Conservation (phyloP, 1,140 invertebrate genomes). For the Platyscapa corneri region DNA sequence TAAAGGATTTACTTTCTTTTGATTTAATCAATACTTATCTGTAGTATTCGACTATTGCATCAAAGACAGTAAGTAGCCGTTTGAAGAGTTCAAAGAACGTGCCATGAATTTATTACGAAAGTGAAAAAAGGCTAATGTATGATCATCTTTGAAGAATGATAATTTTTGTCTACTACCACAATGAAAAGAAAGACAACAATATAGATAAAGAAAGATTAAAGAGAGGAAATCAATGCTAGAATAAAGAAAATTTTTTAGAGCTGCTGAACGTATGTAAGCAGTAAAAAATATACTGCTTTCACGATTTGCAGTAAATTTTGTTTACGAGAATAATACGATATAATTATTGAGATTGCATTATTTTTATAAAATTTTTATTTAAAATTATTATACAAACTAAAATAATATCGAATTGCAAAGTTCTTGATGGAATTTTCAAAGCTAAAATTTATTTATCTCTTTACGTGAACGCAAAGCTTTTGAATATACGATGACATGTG, state of each 20-base stretch:
- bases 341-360: too few relatives aligned
- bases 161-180: background rate
- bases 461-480: background rate
- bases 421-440: background rate
- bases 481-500: background rate
- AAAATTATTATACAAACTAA: background rate
- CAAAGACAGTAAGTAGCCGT: background rate
- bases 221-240: background rate
- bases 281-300: too few relatives aligned
- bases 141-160: background rate
- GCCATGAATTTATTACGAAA: conserved; percentile 9
- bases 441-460: background rate
- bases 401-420: background rate
- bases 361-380: too few relatives aligned
- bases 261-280: too few relatives aligned
- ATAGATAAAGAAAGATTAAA: background rate
- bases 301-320: too few relatives aligned
- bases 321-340: background rate
- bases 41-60: background rate
- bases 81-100: background rate
- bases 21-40: background rate
- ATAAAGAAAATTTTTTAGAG: too few relatives aligned
- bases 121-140: background rate
- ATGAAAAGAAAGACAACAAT: background rate
- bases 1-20: background rate